These are phyloP conservation scores for Cheilosia pagana DNA, from an alignment of 2,888 invertebrate species.

Conservation along the genomic window DNA sequence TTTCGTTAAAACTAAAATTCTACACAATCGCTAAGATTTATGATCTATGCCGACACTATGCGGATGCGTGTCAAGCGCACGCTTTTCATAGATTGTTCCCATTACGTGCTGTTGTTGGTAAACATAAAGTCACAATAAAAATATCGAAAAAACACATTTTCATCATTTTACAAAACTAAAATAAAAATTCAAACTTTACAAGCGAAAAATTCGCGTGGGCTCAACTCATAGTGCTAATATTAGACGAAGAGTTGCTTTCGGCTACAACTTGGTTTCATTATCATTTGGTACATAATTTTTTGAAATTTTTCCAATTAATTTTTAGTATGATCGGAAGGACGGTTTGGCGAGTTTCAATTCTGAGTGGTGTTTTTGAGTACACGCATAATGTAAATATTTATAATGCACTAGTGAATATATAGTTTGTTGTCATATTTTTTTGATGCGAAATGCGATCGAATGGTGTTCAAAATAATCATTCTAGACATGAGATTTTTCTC, in stretches of 20 bases:
- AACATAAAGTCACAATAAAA: slow-evolving; percentile 4
- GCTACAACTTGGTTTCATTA: slow-evolving; percentile 10
- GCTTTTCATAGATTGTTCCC: slow-evolving; percentile 28
- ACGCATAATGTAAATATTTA: slow-evolving; percentile 51
- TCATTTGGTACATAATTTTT: not conserved
- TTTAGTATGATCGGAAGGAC: slow-evolving; percentile 52
- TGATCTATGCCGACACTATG: slow-evolving; percentile 19
- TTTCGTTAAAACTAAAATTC: not conserved
- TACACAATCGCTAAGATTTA: slow-evolving; percentile 29
- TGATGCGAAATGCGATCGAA: not conserved
- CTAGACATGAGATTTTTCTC: no score
- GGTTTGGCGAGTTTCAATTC: slow-evolving; percentile 26
- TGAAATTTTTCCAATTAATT: slow-evolving; percentile 17
- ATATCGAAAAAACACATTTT: not conserved
- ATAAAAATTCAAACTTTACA: slow-evolving; percentile 7
- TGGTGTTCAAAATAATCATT: not conserved
- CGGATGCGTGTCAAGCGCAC: slow-evolving; percentile 53
- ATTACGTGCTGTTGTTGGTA: slow-evolving; percentile 32
- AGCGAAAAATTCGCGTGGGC: slow-evolving; percentile 42
- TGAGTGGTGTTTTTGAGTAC: slow-evolving; percentile 18
- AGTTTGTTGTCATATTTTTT: not conserved
- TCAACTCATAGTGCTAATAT: slow-evolving; percentile 43
- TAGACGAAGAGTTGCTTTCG: slow-evolving; percentile 18
- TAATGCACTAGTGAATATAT: not conserved
- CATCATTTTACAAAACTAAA: slow-evolving; percentile 37